Evolutionary conservation across 2,797 vertebrate species (phyloP).

Genomic region (Crenichthys baileyi): DNA sequence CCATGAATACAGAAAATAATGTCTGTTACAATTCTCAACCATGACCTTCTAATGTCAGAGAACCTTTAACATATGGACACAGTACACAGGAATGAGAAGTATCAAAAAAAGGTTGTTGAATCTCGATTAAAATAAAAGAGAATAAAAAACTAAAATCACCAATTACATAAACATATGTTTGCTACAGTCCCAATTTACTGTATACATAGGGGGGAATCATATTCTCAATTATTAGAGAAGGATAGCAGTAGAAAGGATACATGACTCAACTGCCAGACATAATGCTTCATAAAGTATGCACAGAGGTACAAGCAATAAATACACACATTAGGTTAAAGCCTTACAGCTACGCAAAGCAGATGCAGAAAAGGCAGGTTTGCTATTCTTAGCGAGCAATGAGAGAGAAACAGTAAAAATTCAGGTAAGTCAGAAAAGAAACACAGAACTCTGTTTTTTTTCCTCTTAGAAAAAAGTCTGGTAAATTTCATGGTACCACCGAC

Average conservation of each 20-base stretch:
- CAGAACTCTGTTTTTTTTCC: constrained; percentile 90
- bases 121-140: constrained; percentile 89
- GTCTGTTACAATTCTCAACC: constrained; percentile 99
- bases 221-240: constrained; percentile 96
- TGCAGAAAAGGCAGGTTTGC: constrained; percentile 99
- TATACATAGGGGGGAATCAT: constrained; percentile 97
- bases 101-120: constrained; percentile 94
- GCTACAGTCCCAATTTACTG: constrained; percentile 99
- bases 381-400: constrained; percentile 99
- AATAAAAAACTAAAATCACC: constrained; percentile 94
- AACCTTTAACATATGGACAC: constrained; percentile 99
- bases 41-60: constrained; percentile 99
- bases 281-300: constrained; percentile 99
- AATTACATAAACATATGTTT: constrained; percentile 99
- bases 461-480: constrained; percentile 98
- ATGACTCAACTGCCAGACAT: constrained; percentile 99
- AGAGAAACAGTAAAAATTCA: constrained; percentile 99
- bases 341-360: constrained; percentile 99
- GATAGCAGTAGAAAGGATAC: constrained; percentile 98
- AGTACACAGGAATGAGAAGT: constrained; percentile 99
- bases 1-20: constrained; percentile 99
- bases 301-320: constrained; percentile 99
- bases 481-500: constrained; percentile 99
- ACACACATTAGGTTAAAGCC: constrained; percentile 99
- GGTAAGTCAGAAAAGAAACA: constrained; percentile 99